These are phyloP conservation scores for Cosmorhoe ocellata DNA, from an alignment of 2,888 invertebrate species.

Conservation along the genomic window DNA sequence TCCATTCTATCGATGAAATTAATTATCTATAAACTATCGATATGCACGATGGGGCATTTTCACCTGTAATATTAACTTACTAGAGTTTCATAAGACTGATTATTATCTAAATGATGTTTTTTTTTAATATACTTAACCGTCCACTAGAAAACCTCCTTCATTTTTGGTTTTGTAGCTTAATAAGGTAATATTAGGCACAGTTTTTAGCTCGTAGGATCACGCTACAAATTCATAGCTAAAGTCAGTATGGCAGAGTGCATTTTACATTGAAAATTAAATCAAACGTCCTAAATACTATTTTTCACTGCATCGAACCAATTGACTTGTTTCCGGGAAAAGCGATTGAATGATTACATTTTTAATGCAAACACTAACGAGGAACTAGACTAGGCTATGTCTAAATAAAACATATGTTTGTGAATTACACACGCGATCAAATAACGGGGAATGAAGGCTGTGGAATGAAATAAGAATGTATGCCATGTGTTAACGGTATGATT, in stretches of 20 bases:
- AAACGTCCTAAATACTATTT: conserved; percentile 13
- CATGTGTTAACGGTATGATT: neutral
- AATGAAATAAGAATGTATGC: conserved; percentile 5
- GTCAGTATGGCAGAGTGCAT: neutral
- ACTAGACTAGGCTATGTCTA: conserved; percentile 36
- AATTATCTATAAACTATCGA: neutral
- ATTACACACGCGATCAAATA: conserved; percentile 45
- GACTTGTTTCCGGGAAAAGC: conserved; percentile 64
- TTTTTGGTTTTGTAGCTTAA: too few relatives aligned
- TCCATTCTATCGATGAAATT: conserved; percentile 1
- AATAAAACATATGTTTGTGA: conserved; percentile 52
- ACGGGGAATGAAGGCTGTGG: conserved; percentile 9
- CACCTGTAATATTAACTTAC: too few relatives aligned
- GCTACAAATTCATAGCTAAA: too few relatives aligned
- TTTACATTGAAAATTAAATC: neutral
- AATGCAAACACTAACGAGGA: conserved; percentile 45
- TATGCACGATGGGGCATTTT: too few relatives aligned
- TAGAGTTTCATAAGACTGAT: too few relatives aligned
- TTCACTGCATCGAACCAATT: conserved; percentile 46
- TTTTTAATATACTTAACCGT: too few relatives aligned
- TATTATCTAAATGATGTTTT: too few relatives aligned
- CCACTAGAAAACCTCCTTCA: too few relatives aligned
- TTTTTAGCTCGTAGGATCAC: too few relatives aligned
- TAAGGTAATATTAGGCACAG: too few relatives aligned
- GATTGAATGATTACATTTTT: conserved; percentile 71